A percentile compares a stretch with the other conserved stretches of the same genome.
Evolutionary conservation across 2,888 invertebrate species (phyloP).

Genomic region (Uloborus plumipes): DNA sequence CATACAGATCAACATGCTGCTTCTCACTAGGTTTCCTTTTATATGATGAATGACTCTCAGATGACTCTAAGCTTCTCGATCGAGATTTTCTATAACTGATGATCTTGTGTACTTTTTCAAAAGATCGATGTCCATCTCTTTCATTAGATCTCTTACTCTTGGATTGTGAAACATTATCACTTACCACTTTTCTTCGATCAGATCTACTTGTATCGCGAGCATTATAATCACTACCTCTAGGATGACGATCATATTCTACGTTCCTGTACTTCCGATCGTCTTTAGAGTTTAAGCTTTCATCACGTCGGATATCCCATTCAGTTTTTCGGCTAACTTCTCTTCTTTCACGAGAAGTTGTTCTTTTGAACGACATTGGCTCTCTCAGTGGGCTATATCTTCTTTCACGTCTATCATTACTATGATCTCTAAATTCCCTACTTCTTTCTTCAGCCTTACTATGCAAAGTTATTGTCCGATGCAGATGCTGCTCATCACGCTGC

Average conservation of each 20-base stretch:
- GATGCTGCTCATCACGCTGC: constrained; percentile 12
- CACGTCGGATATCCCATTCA: constrained; percentile 5
- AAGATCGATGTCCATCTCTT: neutral
- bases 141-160: constrained; percentile 4
- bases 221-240: neutral
- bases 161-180: neutral
- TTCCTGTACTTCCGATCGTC: constrained; percentile 27
- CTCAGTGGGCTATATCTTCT: constrained; percentile 15
- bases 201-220: neutral
- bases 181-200: constrained; percentile 27
- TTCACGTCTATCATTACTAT: constrained; percentile 14
- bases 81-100: constrained; percentile 27
- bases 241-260: neutral
- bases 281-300: constrained; percentile 1
- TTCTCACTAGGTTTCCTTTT: constrained; percentile 15
- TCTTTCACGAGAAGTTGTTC: constrained; percentile 18
- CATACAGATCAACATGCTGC: constrained; percentile 3
- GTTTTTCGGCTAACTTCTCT: constrained; percentile 11
- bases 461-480: constrained; percentile 7
- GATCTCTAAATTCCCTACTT: constrained; percentile 17
- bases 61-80: constrained; percentile 43
- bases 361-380: neutral
- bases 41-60: constrained; percentile 24
- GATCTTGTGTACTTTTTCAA: constrained; percentile 4
- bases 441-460: constrained; percentile 5